Evolutionary conservation across 2,888 invertebrate genomes (phyloP).

Genomic region (Caenorhabditis zanzibari): DNA sequence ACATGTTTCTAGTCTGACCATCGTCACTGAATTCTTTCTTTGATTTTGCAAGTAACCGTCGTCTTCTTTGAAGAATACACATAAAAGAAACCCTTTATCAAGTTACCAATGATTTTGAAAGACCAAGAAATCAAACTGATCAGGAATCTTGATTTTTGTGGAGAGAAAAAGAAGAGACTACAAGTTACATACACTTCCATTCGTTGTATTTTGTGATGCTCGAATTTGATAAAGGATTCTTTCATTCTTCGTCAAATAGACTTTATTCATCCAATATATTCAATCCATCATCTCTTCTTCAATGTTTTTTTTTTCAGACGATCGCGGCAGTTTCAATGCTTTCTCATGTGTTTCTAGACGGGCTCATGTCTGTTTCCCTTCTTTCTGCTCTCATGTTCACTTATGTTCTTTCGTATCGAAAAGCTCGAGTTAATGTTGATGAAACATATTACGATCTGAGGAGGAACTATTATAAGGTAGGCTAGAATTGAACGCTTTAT

Average conservation of each 20-base stretch:
- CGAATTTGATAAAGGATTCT: neutral
- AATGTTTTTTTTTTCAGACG: conserved; percentile 37
- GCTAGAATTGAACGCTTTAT: no score
- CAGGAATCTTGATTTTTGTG: conserved; percentile 22
- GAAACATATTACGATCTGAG: conserved; percentile 53
- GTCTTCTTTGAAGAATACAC: neutral
- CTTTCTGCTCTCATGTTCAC: conserved; percentile 54
- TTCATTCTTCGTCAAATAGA: conserved; percentile 8
- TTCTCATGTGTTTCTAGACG: conserved; percentile 45
- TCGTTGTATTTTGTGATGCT: conserved; percentile 26
- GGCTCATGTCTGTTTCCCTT: conserved; percentile 51
- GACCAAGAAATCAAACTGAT: conserved; percentile 31
- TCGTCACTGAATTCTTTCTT: no score
- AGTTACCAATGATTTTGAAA: conserved; percentile 19
- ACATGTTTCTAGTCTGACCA: neutral
- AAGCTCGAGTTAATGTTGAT: conserved; percentile 41
- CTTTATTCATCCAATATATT: neutral
- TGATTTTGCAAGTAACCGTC: neutral
- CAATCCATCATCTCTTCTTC: neutral
- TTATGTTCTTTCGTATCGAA: conserved; percentile 56
- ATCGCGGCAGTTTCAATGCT: conserved; percentile 47
- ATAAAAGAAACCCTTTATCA: neutral
- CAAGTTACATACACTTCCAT: conserved; percentile 2
- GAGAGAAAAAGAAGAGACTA: conserved; percentile 19
- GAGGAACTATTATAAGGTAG: conserved; percentile 53